Conservation (phyloP, 53 echinoderm and acorn worm species). For the Holothuria leucospilota region DNA sequence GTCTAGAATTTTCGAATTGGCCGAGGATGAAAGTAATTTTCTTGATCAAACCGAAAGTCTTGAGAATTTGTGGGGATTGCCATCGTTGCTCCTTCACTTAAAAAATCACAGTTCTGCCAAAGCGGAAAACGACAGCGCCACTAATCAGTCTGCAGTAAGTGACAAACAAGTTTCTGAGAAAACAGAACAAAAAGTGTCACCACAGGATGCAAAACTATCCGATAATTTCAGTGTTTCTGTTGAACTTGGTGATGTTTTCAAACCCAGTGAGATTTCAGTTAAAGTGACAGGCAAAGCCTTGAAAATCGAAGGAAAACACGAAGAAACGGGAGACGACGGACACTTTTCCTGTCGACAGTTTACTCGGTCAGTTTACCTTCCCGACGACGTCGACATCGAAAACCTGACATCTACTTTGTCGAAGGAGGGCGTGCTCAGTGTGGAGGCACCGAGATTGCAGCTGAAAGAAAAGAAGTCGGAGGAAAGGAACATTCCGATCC, state of each 20-base stretch:
- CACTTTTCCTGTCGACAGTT: constrained; percentile 18
- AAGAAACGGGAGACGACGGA: constrained; percentile 27
- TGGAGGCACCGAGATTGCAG: constrained; percentile 34
- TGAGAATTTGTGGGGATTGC: too few species aligned
- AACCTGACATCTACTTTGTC: constrained; percentile 19
- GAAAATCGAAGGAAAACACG: constrained; percentile 35
- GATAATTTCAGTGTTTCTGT: constrained; percentile 1
- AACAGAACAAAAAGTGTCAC: too few species aligned
- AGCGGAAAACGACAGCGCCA: too few species aligned
- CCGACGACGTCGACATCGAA: constrained; percentile 31
- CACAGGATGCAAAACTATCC: too few species aligned
- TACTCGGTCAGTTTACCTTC: background rate
- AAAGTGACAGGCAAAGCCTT: background rate
- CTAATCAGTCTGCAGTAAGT: too few species aligned
- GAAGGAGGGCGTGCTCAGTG: constrained; percentile 16
- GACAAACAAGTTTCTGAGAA: too few species aligned
- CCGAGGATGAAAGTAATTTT: too few species aligned
- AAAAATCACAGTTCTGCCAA: too few species aligned
- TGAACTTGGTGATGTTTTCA: constrained; percentile 7
- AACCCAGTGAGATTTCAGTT: constrained; percentile 19
- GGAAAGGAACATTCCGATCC: constrained; percentile 33
- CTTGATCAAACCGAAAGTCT: too few species aligned
- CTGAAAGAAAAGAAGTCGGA: background rate
- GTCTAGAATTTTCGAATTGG: too few species aligned
- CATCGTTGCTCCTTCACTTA: too few species aligned